Conservation (phyloP, 1,140 invertebrate genomes). For the Drosophila suzukii region DNA sequence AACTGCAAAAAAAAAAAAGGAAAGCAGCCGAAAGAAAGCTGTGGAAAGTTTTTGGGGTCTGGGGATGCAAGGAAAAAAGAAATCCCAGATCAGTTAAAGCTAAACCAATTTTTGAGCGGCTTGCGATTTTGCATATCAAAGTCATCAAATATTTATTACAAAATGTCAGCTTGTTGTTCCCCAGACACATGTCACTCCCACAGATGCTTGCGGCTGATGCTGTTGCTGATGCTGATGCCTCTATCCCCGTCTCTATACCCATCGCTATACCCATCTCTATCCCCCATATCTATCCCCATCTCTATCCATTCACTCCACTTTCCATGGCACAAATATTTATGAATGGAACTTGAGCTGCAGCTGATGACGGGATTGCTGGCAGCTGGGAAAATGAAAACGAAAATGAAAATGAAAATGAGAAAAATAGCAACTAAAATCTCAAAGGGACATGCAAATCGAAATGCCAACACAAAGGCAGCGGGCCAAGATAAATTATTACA, state of each 20-base stretch:
- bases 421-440: slow-evolving; percentile 66
- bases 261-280: background rate
- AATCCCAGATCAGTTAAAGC: slow-evolving; percentile 45
- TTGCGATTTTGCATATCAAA: slow-evolving; percentile 64
- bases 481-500: slow-evolving; percentile 65
- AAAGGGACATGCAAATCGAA: slow-evolving; percentile 66
- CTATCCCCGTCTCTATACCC: background rate
- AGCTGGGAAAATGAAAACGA: slow-evolving; percentile 42
- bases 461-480: slow-evolving; percentile 53
- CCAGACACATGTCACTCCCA: slow-evolving; percentile 49
- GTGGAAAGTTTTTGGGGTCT: slow-evolving; percentile 1
- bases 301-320: background rate
- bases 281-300: background rate
- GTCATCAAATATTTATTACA: slow-evolving; percentile 69
- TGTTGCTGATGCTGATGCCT: background rate
- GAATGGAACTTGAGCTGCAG: slow-evolving; percentile 52
- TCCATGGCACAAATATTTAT: slow-evolving; percentile 54
- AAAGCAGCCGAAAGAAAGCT: slow-evolving; percentile 17
- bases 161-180: slow-evolving; percentile 66
- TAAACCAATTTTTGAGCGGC: slow-evolving; percentile 63
- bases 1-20: slow-evolving; percentile 3
- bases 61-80: slow-evolving; percentile 20
- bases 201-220: slow-evolving; percentile 17
- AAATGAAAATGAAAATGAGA: slow-evolving; percentile 45
- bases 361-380: slow-evolving; percentile 52